Evolutionary conservation across 2,888 invertebrate species (phyloP), one percentile per base, ranked within the genome.

Genomic region (Rhingia rostrata): DNA sequence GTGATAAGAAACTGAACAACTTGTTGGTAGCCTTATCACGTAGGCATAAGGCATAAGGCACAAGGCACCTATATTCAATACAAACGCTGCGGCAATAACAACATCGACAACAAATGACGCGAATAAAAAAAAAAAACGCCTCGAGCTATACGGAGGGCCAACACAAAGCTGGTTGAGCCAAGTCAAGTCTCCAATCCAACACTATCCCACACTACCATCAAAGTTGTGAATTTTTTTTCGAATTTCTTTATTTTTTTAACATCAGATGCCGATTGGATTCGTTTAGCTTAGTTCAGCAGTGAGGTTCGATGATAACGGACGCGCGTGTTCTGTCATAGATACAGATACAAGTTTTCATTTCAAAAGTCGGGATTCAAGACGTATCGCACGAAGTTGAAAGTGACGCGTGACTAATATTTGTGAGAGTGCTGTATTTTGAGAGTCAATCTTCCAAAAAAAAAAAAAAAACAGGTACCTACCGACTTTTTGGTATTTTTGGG

Each of bases 281-380:
- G 54, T 54, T 53, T 73, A 56, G 67, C 69, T 73, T 60, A 83
- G 83, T 83, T 53, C 53, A 69, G 56, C 58, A 58, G 51, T 54
- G 79, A 54, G 10, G 63, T 58, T 47, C 73, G 58, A 56, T 79
- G 45, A 69, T 64, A 58, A 64, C 73, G 47, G 73, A 64, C 67
- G 72, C 67, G 72, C 35, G 53, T 32, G 12, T 41, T 53, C 7
- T 39, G 12, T 9, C 12, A 4, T 30, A 53, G 6, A 43, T 45
- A 61, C 14, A 12, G 30, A 49, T 30, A 30, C 5, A 49, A 9
- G 22, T 7, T 4, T 6, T 4, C 47, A 14, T 9, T 22, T 5
- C 5, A 0, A 3, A 14, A 37, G 12, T 47, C 45, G 2, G 5
- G 12, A 2, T 12, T 45, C 14, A 7, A 32, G 12, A 10, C 30